A percentile compares a stretch with the other conserved stretches of the same genome.
Conservation (phyloP, 2,113 vertebrate species). For the Mormoops blainvillei region DNA sequence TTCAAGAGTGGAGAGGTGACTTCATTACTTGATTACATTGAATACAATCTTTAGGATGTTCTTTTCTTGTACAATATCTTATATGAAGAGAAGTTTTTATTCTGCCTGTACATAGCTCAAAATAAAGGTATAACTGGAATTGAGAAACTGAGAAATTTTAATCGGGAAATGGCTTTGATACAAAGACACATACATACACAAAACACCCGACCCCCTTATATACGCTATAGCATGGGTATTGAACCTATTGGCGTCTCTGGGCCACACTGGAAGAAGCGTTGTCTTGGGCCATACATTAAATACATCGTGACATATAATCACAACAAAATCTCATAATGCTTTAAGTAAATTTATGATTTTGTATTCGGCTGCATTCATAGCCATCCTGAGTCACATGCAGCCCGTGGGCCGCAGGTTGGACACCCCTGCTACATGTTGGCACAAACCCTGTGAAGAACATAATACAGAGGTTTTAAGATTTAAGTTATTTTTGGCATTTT, state of each 20-base stretch:
- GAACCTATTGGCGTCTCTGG: too few species aligned
- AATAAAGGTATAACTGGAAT: conserved; percentile 38
- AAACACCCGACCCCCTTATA: not conserved
- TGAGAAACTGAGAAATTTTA: conserved; percentile 22
- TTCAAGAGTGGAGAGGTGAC: not conserved
- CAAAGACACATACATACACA: not conserved
- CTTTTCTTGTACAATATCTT: not conserved
- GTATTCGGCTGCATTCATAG: too few species aligned
- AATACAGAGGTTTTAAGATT: conserved; percentile 22
- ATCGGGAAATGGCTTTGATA: conserved; percentile 50
- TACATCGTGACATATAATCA: too few species aligned
- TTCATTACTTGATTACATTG: not conserved
- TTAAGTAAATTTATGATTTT: too few species aligned
- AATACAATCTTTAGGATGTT: not conserved
- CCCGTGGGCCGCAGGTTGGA: too few species aligned
- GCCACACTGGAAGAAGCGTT: too few species aligned
- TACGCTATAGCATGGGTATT: not conserved
- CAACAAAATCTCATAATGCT: too few species aligned
- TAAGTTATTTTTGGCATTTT: conserved; percentile 43
- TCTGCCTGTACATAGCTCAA: not conserved
- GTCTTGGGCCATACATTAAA: too few species aligned
- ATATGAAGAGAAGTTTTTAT: not conserved
- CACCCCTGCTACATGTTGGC: not conserved
- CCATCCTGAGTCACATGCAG: too few species aligned
- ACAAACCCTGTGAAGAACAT: conserved; percentile 19